These are phyloP conservation scores for Abrostola tripartita DNA, from an alignment of 2,888 invertebrate species.

Conservation along the genomic window DNA sequence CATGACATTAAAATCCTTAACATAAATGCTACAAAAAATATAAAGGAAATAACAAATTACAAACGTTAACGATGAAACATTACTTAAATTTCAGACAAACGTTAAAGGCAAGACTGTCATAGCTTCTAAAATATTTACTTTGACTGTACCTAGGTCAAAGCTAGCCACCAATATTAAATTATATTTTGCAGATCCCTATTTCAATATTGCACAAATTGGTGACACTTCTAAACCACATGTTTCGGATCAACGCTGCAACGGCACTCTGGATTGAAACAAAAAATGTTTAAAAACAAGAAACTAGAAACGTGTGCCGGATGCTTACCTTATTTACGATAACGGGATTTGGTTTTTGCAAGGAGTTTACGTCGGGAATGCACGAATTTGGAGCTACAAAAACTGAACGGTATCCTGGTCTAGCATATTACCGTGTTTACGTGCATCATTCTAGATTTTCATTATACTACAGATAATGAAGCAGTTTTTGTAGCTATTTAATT, in stretches of 20 bases:
- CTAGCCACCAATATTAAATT: background rate
- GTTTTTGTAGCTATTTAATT: too few species aligned
- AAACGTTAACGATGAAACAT: too few species aligned
- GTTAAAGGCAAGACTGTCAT: background rate
- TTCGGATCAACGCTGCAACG: constrained; percentile 37
- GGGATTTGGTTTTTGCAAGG: constrained; percentile 61
- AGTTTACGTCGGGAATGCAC: constrained; percentile 22
- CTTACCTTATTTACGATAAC: constrained; percentile 69
- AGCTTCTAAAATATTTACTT: background rate
- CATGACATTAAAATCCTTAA: constrained; percentile 45
- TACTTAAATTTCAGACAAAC: background rate
- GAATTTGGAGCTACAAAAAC: background rate
- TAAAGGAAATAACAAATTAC: constrained; percentile 24
- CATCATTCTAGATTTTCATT: too few species aligned
- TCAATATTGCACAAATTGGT: constrained; percentile 48
- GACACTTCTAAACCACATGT: constrained; percentile 48
- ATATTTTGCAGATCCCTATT: constrained; percentile 2
- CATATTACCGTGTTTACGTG: too few species aligned
- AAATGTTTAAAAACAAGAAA: constrained; percentile 61
- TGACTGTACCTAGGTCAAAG: background rate
- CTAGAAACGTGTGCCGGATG: constrained; percentile 70
- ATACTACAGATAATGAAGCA: too few species aligned
- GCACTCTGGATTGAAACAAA: constrained; percentile 62
- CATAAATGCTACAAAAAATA: constrained; percentile 32
- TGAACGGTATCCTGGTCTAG: background rate